These are phyloP conservation scores for Phocoena phocoena DNA, from an alignment of 2,113 vertebrate species.

Conservation along the genomic window DNA sequence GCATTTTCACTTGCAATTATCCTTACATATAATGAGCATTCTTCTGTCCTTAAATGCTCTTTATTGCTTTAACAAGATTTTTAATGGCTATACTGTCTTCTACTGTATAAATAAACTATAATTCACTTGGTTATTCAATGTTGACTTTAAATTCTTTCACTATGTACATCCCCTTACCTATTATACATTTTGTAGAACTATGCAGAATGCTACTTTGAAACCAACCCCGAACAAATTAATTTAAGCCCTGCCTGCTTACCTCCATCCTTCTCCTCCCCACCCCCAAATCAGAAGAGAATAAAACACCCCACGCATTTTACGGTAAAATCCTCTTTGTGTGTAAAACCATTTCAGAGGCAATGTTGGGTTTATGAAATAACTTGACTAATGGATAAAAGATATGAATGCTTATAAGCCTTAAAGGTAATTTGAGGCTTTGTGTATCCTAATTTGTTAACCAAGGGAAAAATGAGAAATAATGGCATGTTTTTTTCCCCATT, in stretches of 20 bases:
- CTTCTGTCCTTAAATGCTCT: conserved; percentile 3
- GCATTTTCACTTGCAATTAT: neutral
- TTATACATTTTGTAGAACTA: conserved; percentile 18
- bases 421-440: conserved; percentile 65
- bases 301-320: conserved; percentile 62
- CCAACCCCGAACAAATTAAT: conserved; percentile 47
- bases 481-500: conserved; percentile 62
- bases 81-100: conserved; percentile 20
- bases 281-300: conserved; percentile 42
- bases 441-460: conserved; percentile 69
- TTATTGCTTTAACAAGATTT: conserved; percentile 28
- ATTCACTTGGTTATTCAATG: conserved; percentile 21
- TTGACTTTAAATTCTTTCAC: neutral
- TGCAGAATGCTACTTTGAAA: conserved; percentile 36
- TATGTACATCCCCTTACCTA: neutral
- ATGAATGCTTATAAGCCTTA: conserved; percentile 65
- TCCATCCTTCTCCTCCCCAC: neutral
- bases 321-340: conserved; percentile 68
- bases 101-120: neutral
- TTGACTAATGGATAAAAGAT: conserved; percentile 68
- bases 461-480: conserved; percentile 61
- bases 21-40: neutral
- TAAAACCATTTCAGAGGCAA: conserved; percentile 60
- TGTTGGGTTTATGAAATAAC: conserved; percentile 69
- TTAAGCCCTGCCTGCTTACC: neutral